Percentiles rank a stretch among this genome's conserved stretches.
Evolutionary conservation across 2,797 vertebrate species (phyloP).

Genomic region (Naso thynnoides): DNA sequence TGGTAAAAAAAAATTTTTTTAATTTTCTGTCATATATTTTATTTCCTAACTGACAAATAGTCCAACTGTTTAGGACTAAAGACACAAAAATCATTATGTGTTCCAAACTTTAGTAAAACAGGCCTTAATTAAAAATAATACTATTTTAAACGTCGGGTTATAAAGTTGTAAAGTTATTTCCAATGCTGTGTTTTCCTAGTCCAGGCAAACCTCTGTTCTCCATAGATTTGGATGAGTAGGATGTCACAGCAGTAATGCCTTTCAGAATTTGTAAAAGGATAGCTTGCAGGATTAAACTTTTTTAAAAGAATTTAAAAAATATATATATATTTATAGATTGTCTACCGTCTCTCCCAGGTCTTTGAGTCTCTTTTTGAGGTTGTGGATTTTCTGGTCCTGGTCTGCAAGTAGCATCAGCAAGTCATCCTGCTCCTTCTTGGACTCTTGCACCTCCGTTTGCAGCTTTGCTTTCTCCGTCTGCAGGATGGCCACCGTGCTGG

Average conservation of each 20-base stretch:
- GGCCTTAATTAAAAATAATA: no score
- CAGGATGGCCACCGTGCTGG: conserved; percentile 92
- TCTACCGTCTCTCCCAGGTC: conserved; percentile 91
- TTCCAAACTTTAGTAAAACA: no score
- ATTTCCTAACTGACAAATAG: no score
- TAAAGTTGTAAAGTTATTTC: background rate
- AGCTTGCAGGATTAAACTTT: background rate
- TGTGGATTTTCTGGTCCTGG: conserved; percentile 96
- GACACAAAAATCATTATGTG: no score
- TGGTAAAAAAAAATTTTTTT: no score
- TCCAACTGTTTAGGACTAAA: no score
- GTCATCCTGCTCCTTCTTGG: conserved; percentile 98
- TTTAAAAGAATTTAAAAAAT: background rate
- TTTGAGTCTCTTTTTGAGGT: conserved; percentile 90
- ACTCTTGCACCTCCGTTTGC: conserved; percentile 91
- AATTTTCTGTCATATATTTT: no score
- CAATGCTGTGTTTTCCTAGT: background rate
- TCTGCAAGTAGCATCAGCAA: conserved; percentile 96
- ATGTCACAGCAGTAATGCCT: background rate
- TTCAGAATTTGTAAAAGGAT: background rate
- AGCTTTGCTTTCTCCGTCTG: conserved; percentile 92
- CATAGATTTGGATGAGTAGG: background rate
- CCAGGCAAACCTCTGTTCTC: no score
- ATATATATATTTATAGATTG: background rate
- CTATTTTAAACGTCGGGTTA: no score